Evolutionary conservation across 2,888 invertebrate species (phyloP), one percentile per base, ranked within the genome.

Genomic region (Caenorhabditis imperialis): DNA sequence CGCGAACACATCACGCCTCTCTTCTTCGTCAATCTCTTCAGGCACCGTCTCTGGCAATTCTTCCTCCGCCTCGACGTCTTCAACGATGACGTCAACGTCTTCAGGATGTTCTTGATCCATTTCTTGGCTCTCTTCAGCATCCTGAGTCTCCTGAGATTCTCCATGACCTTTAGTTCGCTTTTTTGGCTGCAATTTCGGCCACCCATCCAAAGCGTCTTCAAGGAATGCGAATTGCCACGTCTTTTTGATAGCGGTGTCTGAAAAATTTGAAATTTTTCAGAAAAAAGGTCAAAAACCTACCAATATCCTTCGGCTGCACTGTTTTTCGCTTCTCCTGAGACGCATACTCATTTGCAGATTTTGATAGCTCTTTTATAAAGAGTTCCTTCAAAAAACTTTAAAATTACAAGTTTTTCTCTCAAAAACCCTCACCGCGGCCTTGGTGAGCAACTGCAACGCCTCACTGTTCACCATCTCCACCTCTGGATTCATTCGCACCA

Each of bases 141-240:
- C 44, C 18, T 60, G 38, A 5, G 44, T 69, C 16, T 53, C 51
- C 8, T 45, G 37, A 3, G 30, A 33, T 22, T 30, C 35, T 7
- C 22, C 25, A 50, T 38, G 48, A 4, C 27, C 45, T 0, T n/a
- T 8, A 16, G 65, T 70, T 45, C 77, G 50, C 40, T 73, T 79
- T 51, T 47, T 76, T 27, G 60, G 67, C 53, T 71, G 57, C 38
- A 44, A 18, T 44, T 83, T 84, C 33, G 84, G 83, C 85, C 85
- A 85, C 12, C 77, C 83, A 14, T 83, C 83, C 14, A 85, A 53
- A 12, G 83, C 80, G 42, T 84, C 85, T 57, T 85, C 84, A 12
- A 85, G 75, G 50, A 84, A 81, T n/a, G 78, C 78, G 65, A 84
- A 85, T 4, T 75, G 55, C 75, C 79, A 76, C 20, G 62, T 67